Conservation (phyloP, 2,797 vertebrate species). For the Vireo griseus region DNA sequence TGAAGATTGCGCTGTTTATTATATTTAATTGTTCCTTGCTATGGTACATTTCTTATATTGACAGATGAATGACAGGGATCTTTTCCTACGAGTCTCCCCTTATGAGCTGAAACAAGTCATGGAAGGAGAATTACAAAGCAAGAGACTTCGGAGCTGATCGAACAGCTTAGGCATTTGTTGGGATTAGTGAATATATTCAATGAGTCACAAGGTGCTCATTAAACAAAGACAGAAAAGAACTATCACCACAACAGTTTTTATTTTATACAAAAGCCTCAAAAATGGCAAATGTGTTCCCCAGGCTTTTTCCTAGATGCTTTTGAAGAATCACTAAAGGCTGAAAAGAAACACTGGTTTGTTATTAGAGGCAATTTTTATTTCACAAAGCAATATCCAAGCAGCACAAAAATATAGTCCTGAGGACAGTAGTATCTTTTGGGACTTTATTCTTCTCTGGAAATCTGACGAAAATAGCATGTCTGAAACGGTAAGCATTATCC, state of each 20-base stretch:
- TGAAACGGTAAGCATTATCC: neutral
- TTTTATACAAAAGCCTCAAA: neutral
- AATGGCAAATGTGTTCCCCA: neutral
- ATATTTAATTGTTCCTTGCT: neutral
- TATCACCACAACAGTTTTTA: neutral
- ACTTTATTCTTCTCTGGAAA: neutral
- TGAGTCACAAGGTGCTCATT: neutral
- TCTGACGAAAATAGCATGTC: neutral
- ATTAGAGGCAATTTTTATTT: neutral
- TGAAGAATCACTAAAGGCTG: neutral
- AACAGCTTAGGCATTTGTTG: neutral
- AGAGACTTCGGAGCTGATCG: neutral
- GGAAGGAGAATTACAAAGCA: neutral
- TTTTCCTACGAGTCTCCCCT: neutral
- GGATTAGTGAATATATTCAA: neutral
- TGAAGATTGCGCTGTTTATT: neutral
- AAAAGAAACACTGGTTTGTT: neutral
- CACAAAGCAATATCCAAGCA: neutral
- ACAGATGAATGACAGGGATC: neutral
- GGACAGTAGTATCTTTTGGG: neutral
- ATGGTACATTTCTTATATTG: neutral
- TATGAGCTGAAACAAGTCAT: neutral
- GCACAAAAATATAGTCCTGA: neutral
- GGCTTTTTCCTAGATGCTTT: neutral
- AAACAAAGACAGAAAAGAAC: neutral